These are phyloP conservation scores for Moxostoma hubbsi DNA, from an alignment of 2,797 vertebrate genomes.

Conservation along the genomic window DNA sequence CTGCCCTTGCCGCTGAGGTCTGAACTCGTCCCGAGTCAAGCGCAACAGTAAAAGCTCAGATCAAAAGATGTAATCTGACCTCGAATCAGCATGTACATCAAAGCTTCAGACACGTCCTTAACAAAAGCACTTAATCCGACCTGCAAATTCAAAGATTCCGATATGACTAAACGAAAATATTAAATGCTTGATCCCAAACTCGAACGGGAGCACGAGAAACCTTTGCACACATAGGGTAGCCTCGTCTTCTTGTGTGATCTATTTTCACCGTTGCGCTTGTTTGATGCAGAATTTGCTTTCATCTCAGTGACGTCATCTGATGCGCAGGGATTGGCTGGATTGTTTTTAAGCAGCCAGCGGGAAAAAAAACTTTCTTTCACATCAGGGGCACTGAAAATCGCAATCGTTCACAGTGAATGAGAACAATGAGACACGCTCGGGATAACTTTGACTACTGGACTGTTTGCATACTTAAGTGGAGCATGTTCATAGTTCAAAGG, in stretches of 20 bases:
- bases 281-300: conserved; percentile 84
- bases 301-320: conserved; percentile 84
- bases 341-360: conserved; percentile 39
- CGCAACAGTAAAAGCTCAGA: conserved; percentile 79
- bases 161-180: background rate
- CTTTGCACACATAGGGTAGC: conserved; percentile 20
- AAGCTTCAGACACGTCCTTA: conserved; percentile 67
- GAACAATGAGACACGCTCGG: too few species aligned
- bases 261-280: conserved; percentile 69
- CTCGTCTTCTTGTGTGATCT: conserved; percentile 44
- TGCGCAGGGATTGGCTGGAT: conserved; percentile 78
- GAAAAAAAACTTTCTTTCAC: conserved; percentile 1
- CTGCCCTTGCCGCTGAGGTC: conserved; percentile 75
- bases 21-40: conserved; percentile 78
- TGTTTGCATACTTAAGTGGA: too few species aligned
- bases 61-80: conserved; percentile 95
- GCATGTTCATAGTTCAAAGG: too few species aligned
- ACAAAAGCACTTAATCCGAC: conserved; percentile 49
- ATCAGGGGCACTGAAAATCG: background rate
- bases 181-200: background rate
- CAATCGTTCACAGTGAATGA: too few species aligned
- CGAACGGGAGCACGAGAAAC: background rate
- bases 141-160: background rate
- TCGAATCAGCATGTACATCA: conserved; percentile 83
- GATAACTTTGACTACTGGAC: too few species aligned